Conservation (phyloP, 2,797 vertebrate genomes). For the Phrynocephalus forsythii region DNA sequence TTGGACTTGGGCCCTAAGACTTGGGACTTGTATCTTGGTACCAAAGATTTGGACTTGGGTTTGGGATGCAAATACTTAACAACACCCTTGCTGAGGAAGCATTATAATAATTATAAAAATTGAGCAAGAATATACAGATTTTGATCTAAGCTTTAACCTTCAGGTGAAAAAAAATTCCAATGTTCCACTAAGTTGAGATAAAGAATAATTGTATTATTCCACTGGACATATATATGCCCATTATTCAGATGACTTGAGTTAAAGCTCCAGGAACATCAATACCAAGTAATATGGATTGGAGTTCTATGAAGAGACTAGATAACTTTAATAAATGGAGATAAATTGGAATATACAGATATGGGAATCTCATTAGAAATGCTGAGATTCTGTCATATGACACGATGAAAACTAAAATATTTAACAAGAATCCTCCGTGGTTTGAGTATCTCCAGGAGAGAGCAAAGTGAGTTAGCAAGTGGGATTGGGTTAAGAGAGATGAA, state of each 20-base stretch:
- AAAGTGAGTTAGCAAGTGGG: not conserved
- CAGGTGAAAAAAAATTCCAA: not conserved
- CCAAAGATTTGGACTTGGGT: no score
- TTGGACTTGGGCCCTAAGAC: no score
- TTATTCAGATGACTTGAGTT: not conserved
- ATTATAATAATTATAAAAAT: not conserved
- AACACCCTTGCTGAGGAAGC: no score
- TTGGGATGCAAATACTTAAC: no score
- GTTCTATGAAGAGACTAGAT: not conserved
- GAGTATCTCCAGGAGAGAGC: not conserved
- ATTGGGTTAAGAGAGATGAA: not conserved
- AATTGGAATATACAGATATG: not conserved
- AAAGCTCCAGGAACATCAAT: not conserved
- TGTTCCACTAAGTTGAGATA: not conserved
- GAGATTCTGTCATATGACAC: not conserved
- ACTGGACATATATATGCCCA: not conserved
- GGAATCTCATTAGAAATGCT: constrained; percentile 15
- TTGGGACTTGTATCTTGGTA: no score
- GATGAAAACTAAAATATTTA: constrained; percentile 25
- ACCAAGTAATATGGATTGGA: not conserved
- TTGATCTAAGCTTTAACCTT: constrained; percentile 4
- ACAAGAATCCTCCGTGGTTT: constrained; percentile 14
- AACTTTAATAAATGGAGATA: not conserved
- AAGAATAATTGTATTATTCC: not conserved
- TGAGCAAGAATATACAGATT: constrained; percentile 8